A percentile compares a stretch with the other conserved stretches of the same genome.
Conservation (phyloP, 2,888 invertebrate genomes). For the Papilio elwesi region DNA sequence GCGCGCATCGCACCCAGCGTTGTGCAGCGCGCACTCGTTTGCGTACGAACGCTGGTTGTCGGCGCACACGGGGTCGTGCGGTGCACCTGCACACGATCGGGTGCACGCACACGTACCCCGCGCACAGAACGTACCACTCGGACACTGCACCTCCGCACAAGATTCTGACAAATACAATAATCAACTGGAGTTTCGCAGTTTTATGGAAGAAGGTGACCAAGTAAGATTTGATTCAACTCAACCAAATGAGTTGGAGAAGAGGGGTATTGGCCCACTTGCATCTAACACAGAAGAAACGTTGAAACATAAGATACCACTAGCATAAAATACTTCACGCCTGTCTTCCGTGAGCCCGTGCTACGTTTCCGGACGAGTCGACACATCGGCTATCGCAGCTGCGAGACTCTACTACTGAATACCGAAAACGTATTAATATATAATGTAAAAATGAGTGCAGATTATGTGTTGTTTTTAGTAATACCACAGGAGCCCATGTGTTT, state of each 20-base stretch:
- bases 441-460: background rate
- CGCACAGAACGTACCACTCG: conserved; percentile 91
- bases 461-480: conserved; percentile 67
- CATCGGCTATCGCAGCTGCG: too few species aligned
- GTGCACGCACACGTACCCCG: conserved; percentile 94
- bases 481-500: conserved; percentile 94
- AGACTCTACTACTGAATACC: too few species aligned
- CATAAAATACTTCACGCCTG: too few species aligned
- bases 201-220: background rate
- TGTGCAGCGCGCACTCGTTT: conserved; percentile 92
- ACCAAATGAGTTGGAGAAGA: background rate
- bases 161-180: conserved; percentile 82
- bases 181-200: background rate
- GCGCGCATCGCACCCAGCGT: conserved; percentile 87
- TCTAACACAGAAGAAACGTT: too few species aligned
- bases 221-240: background rate
- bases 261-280: too few species aligned
- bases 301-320: too few species aligned
- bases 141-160: conserved; percentile 90
- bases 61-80: conserved; percentile 90
- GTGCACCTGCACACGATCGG: conserved; percentile 87
- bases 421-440: too few species aligned
- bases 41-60: conserved; percentile 90
- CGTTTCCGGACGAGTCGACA: too few species aligned
- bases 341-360: too few species aligned